These are phyloP conservation scores for Tragopan temminckii DNA, from an alignment of 2,797 vertebrate genomes.

Conservation along the genomic window DNA sequence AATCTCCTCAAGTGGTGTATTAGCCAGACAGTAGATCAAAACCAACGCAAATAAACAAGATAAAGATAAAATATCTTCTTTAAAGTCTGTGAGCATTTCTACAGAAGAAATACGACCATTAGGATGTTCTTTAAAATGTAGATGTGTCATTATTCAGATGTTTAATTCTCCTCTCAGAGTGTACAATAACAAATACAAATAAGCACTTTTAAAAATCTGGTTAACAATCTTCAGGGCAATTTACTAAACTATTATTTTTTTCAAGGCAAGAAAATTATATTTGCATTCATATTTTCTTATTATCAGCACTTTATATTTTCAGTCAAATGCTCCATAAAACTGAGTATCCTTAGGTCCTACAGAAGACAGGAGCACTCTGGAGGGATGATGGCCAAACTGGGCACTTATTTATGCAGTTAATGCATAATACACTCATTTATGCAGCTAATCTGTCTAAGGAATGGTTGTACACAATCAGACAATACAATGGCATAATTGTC, in stretches of 20 bases:
- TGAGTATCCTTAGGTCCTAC: not conserved
- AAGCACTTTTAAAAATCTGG: not conserved
- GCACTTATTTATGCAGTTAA: not conserved
- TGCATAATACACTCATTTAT: not conserved
- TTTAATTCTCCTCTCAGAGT: slow-evolving; percentile 15
- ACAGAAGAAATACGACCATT: not conserved
- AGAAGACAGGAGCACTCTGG: not conserved
- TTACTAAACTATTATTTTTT: not conserved
- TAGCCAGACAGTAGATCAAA: slow-evolving; percentile 23
- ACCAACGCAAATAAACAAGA: slow-evolving; percentile 27
- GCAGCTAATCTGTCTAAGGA: not conserved
- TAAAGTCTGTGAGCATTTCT: not conserved
- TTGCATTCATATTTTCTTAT: not conserved
- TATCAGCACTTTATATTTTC: not conserved
- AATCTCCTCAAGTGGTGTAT: not conserved
- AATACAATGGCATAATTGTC: not conserved
- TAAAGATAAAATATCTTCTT: not conserved
- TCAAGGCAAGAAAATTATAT: not conserved
- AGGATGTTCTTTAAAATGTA: slow-evolving; percentile 39
- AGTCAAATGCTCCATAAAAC: not conserved
- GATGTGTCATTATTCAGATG: slow-evolving; percentile 31
- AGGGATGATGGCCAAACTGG: not conserved
- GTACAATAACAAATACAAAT: slow-evolving; percentile 44
- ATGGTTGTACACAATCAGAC: not conserved
- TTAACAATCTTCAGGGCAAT: not conserved